These are phyloP conservation scores for Jordanella pulchra DNA, from an alignment of 2,797 vertebrate species.

Conservation along the genomic window DNA sequence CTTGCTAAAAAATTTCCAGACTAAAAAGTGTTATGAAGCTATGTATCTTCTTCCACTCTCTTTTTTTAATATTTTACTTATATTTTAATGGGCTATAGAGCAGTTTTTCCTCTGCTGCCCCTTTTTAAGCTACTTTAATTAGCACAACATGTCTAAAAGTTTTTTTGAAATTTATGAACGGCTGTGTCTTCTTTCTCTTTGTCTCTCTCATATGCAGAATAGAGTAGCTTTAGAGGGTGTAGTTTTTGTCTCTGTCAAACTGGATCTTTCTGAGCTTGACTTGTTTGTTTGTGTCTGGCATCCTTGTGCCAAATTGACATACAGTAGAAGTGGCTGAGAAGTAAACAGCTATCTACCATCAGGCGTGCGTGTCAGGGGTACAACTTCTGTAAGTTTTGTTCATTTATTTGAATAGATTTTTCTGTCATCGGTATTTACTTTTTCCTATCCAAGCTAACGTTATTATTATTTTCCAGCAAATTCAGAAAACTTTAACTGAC, in stretches of 20 bases:
- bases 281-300: background rate
- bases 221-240: background rate
- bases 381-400: background rate
- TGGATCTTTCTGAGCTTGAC: background rate
- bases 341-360: background rate
- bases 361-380: background rate
- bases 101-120: background rate
- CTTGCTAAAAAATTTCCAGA: background rate
- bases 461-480: background rate
- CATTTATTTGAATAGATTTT: background rate
- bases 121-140: background rate
- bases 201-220: too few relatives aligned
- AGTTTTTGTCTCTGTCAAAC: background rate
- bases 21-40: background rate
- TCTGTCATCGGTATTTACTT: background rate
- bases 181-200: too few relatives aligned
- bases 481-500: background rate
- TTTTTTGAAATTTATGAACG: background rate
- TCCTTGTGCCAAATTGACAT: background rate
- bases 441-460: background rate
- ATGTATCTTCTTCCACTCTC: background rate
- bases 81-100: background rate
- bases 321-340: background rate
- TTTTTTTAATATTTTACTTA: background rate
- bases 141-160: background rate